Base-by-base conservation (phyloP, 2,113 vertebrate species). In the Bubo scandiacus region DNA sequence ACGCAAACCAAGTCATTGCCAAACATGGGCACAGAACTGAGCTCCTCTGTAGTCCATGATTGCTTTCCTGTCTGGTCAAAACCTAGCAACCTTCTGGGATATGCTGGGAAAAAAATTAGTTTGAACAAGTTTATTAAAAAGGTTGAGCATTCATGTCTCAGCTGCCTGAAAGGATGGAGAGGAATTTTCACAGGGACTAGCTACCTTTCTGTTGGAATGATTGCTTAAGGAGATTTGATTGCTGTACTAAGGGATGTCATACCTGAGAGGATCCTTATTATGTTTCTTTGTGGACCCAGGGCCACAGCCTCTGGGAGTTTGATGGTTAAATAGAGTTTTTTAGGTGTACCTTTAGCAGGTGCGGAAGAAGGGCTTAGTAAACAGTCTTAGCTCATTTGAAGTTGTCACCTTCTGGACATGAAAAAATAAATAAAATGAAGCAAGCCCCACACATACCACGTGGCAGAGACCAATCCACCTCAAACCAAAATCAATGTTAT, bases 401-500 rank as follows among this genome's bases (percentile, higher is more conserved):
- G 42, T 78, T 95, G 85, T 86, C 90, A 74, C 71, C 49, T 94
- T 88, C 74, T 74, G 32, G 45, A 80, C 57, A 78, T 66, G 79
- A 88, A 94, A 79, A 88, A 95, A 88, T 87, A 95, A 95, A 97
- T 92, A 88, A 90, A 85, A 63, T 36, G 36, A 89, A 88, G 63
- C 74, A 88, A 93, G 79, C 59, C 45, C 51, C 55, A 77, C 74
- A 81, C 85, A 92, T 80, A 90, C 61, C 88, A 90, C 21, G 82
- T 97, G 93, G 65, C 89, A 93, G 82, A 97, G 89, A 97, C 91
- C 83, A 96, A 92, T 97, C 91, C 73, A 95, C 96, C 93, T 97
- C 94, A 96, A 96, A 96, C 92, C 94, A 96, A 96, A 96, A 97
- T 97, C 96, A 95, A 97, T 97, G 91, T 91, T 92, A 93, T 90